phyloP scores from a whole-genome alignment of 2,797 vertebrate genomes.

The Lindbergichthys nudifrons region DNA sequence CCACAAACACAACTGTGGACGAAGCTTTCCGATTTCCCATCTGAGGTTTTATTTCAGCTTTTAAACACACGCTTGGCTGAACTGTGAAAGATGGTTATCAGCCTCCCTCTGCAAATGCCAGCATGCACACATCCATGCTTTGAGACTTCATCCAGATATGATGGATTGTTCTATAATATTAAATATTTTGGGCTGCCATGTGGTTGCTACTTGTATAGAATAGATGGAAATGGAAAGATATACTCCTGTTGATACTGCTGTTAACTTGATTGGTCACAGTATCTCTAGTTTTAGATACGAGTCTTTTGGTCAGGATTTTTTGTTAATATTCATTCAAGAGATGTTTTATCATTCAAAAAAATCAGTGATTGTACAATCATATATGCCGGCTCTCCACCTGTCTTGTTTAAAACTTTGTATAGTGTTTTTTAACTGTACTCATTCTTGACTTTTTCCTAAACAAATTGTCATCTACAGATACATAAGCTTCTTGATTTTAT shows the following conservation, averaged over 20 bases:
- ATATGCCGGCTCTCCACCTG: no score
- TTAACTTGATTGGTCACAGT: no score
- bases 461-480: neutral
- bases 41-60: constrained; percentile 32
- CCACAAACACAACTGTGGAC: constrained; percentile 39
- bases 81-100: constrained; percentile 36
- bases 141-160: constrained; percentile 1
- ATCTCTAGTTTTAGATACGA: no score
- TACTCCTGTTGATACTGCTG: neutral
- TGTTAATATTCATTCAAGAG: no score
- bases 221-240: neutral
- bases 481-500: neutral
- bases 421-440: no score
- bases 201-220: neutral
- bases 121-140: neutral
- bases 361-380: no score
- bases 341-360: no score
- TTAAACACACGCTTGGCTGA: constrained; percentile 14
- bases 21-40: constrained; percentile 38
- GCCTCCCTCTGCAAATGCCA: constrained; percentile 12
- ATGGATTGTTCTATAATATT: neutral
- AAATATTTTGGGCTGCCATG: neutral
- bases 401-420: no score
- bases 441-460: neutral
- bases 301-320: no score